Evolutionary conservation across 2,797 vertebrate species (phyloP).

Genomic region (Macroramphosus scolopax): DNA sequence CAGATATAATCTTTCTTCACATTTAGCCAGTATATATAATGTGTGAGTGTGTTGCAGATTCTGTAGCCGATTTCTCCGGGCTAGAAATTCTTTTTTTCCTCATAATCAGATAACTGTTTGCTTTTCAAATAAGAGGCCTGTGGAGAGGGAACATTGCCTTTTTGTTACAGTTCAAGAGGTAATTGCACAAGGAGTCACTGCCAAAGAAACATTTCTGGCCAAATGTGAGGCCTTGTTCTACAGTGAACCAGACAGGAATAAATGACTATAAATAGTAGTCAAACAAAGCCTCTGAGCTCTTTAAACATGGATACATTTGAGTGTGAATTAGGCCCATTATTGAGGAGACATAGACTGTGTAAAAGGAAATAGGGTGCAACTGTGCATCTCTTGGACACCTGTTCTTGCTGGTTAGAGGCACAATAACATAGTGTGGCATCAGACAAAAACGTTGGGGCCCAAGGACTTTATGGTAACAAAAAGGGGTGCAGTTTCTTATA

Average conservation of each 20-base stretch:
- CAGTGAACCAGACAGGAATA: slow-evolving; percentile 9
- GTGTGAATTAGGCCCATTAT: slow-evolving; percentile 53
- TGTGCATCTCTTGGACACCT: slow-evolving; percentile 59
- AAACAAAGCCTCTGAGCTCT: slow-evolving; percentile 27
- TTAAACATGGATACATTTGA: slow-evolving; percentile 15
- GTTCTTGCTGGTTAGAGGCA: slow-evolving; percentile 24
- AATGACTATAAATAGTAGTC: slow-evolving; percentile 32
- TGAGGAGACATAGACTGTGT: slow-evolving; percentile 8
- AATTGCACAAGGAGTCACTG: slow-evolving; percentile 51
- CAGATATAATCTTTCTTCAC: slow-evolving; percentile 4
- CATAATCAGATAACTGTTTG: slow-evolving; percentile 39
- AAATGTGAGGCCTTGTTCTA: slow-evolving; percentile 43
- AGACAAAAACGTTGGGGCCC: slow-evolving; percentile 42
- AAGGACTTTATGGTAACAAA: slow-evolving; percentile 6
- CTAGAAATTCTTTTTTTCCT: slow-evolving; percentile 4
- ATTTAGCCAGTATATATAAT: slow-evolving; percentile 16
- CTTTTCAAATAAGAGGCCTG: slow-evolving; percentile 10
- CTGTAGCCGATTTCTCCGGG: slow-evolving; percentile 14
- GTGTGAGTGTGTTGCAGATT: slow-evolving; percentile 21
- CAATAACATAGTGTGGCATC: slow-evolving; percentile 19
- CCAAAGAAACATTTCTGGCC: slow-evolving; percentile 19
- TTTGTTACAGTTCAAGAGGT: slow-evolving; percentile 36
- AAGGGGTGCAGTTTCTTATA: slow-evolving; percentile 11
- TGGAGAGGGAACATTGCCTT: slow-evolving; percentile 23
- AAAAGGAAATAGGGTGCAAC: slow-evolving; percentile 36